phyloP scores from a whole-genome alignment of 64 coral and sea anemone genomes.

The Catalaphyllia jardinei region DNA sequence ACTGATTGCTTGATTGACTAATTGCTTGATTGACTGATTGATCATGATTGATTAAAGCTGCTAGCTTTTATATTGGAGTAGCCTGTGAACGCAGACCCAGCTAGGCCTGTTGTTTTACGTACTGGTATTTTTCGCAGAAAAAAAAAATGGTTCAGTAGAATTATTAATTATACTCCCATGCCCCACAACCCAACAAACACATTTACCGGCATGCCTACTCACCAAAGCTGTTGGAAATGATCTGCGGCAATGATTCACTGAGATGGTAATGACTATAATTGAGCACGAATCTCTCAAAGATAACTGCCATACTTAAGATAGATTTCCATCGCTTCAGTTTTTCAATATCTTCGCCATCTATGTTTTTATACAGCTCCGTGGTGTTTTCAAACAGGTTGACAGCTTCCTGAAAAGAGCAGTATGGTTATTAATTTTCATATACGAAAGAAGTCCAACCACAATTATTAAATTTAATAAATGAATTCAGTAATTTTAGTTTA shows the following conservation, averaged over 20 bases:
- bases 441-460: not conserved
- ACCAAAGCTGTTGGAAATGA: not conserved
- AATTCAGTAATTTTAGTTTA: no score
- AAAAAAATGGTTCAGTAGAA: no score
- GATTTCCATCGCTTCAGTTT: not conserved
- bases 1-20: no score
- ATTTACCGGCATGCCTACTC: not conserved
- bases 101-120: no score
- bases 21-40: no score
- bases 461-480: not conserved
- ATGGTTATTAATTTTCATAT: not conserved
- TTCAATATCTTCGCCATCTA: not conserved
- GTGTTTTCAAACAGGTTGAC: not conserved
- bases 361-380: not conserved
- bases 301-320: not conserved
- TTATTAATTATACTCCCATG: no score
- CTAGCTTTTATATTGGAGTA: no score
- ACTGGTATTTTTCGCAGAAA: no score
- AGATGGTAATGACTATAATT: not conserved
- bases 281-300: not conserved
- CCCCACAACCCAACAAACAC: not conserved
- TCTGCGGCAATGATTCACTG: not conserved
- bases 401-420: not conserved
- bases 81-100: no score
- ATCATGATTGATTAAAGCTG: no score